Evolutionary conservation across 2,888 invertebrate species (phyloP), one percentile per base, ranked within the genome.

Genomic region (Leptinotarsa haldemani): DNA sequence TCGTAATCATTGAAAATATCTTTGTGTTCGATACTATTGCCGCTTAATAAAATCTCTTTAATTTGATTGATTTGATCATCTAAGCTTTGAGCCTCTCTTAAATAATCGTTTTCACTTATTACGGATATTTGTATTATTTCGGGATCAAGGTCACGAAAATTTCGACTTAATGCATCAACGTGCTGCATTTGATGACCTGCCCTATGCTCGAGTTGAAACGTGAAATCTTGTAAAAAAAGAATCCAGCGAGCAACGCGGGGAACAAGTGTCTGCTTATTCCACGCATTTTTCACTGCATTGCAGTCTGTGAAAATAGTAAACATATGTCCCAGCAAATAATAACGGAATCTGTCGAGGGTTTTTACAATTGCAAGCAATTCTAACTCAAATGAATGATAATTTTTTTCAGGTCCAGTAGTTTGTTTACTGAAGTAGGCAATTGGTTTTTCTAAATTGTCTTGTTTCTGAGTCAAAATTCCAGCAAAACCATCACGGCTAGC

Each of bases 371-470:
- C 75, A 9, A 70, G 58, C 56, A 69, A 30, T 20, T 75, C 75
- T 47, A 76, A 71, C 47, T 75, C 75, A 61, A 75, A 77, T 25
- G 71, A 75, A 48, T 77, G 75, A 52, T 66, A 30, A 25, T 73
- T 73, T 56, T 73, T 73, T 71, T 75, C 71, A 5, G 56, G 4
- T 46, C 69, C 47, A 47, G 46, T 71, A 48, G 71, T 71, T 79
- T 77, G 66, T 72, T 69, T 69, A 69, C 77, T 77, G 63, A 68
- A 77, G 72, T 63, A 77, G 46, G 70, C 70, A 18, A 76, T 22
- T 3, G 70, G 56, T 13, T 69, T 61, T 72, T 75, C 71, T 52
- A 66, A 66, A 12, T 74, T 53, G 3, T 71, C 56, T 4, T 65
- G 53, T 47, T 65, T 68, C 67, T 77, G 76, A 48, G 63, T 74